These are phyloP conservation scores for Rhorus exstirpatorius DNA, from an alignment of 2,888 invertebrate genomes.

Conservation along the genomic window DNA sequence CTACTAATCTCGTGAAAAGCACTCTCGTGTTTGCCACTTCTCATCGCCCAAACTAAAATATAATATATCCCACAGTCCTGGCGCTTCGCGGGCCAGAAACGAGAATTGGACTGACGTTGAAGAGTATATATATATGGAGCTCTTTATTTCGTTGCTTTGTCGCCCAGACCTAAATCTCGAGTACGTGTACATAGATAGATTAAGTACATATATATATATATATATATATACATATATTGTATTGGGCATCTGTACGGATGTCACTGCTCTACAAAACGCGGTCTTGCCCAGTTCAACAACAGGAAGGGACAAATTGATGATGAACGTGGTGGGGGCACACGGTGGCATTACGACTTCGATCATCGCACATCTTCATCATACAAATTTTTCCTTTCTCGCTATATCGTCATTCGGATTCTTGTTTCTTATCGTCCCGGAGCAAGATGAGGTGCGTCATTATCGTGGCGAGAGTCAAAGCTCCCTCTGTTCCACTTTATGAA, in stretches of 20 bases:
- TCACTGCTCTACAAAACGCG: slow-evolving; percentile 17
- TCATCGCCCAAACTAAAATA: slow-evolving; percentile 12
- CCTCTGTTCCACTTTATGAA: too few species aligned
- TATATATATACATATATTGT: not conserved
- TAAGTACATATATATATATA: not conserved
- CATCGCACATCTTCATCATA: slow-evolving; percentile 11
- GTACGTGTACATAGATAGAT: not conserved
- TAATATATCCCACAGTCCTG: not conserved
- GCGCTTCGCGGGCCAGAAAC: slow-evolving; percentile 10
- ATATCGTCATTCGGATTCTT: not conserved
- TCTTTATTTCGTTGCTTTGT: slow-evolving; percentile 32
- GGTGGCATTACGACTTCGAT: slow-evolving; percentile 56
- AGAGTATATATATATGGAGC: not conserved
- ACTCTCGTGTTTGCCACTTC: slow-evolving; percentile 67
- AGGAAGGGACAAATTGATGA: slow-evolving; percentile 81
- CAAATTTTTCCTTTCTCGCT: not conserved
- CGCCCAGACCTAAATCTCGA: not conserved
- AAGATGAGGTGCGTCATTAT: too few species aligned
- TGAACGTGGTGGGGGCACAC: slow-evolving; percentile 67
- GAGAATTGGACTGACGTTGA: slow-evolving; percentile 6
- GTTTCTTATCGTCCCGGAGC: not conserved
- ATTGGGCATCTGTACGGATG: slow-evolving; percentile 28
- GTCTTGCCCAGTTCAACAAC: slow-evolving; percentile 77
- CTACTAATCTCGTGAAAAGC: slow-evolving; percentile 76
- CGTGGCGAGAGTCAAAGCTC: slow-evolving; percentile 18